These are phyloP conservation scores for Chrysocyon brachyurus DNA, from an alignment of 2,797 vertebrate genomes.

Conservation along the genomic window DNA sequence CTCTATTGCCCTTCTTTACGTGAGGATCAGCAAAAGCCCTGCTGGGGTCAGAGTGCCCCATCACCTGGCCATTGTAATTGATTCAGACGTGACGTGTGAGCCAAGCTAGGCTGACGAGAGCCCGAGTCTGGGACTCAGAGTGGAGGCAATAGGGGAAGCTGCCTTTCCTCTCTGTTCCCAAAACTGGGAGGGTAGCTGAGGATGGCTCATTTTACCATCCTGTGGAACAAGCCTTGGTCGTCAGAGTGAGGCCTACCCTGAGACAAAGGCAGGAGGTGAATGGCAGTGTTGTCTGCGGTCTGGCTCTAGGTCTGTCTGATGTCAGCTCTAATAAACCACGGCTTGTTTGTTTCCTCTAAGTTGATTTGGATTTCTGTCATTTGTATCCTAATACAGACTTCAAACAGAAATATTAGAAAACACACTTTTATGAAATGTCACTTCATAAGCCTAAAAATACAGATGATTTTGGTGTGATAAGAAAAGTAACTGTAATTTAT, in stretches of 20 bases:
- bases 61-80: neutral
- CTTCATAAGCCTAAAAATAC: neutral
- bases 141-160: neutral
- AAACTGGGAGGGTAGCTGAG: neutral
- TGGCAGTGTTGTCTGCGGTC: neutral
- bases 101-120: neutral
- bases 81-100: neutral
- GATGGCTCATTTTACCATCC: neutral
- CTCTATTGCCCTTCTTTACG: neutral
- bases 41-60: neutral
- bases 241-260: neutral
- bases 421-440: neutral
- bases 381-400: neutral
- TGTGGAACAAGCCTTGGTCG: neutral
- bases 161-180: neutral
- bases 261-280: neutral
- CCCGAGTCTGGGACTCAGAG: neutral
- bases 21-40: neutral
- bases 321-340: neutral
- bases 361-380: slow-evolving; percentile 25
- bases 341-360: neutral
- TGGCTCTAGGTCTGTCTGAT: neutral
- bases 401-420: slow-evolving; percentile 35
- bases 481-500: neutral
- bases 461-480: slow-evolving; percentile 3